Conservation (phyloP, 1,140 invertebrate species). For the Zaprionus gabonicus region DNA sequence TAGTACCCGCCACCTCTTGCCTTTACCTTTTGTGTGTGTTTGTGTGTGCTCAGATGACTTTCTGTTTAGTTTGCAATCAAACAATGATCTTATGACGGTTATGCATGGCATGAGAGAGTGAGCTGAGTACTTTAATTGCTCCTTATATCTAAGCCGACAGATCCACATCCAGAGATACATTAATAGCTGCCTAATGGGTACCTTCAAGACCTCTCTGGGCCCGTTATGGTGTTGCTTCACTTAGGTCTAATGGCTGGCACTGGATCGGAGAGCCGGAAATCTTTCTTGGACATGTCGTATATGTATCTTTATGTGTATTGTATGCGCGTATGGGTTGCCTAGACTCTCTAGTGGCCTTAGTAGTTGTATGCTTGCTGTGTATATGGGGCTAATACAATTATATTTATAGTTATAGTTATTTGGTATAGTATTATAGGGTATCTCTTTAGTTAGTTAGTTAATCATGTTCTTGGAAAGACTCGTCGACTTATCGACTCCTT, state of each 20-base stretch:
- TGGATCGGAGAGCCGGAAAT: constrained; percentile 5
- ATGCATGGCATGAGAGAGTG: constrained; percentile 23
- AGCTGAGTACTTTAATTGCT: constrained; percentile 19
- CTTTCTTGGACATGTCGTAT: background rate
- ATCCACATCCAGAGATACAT: constrained; percentile 3
- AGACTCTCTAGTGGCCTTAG: constrained; percentile 16
- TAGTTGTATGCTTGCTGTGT: background rate
- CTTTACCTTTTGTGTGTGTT: background rate
- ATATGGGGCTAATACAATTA: constrained; percentile 5
- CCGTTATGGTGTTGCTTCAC: background rate
- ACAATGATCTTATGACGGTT: constrained; percentile 28
- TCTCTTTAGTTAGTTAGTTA: constrained; percentile 21
- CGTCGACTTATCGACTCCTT: constrained; percentile 4
- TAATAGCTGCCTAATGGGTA: background rate
- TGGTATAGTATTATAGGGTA: constrained; percentile 17
- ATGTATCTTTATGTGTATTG: background rate
- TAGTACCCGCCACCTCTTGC: background rate
- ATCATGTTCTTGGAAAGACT: constrained; percentile 12
- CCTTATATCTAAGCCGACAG: constrained; percentile 29
- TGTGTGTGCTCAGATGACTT: constrained; percentile 1
- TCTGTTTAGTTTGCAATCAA: constrained; percentile 1
- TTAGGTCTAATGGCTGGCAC: constrained; percentile 2
- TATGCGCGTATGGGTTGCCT: constrained; percentile 1
- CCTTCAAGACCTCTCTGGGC: background rate
- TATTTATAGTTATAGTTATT: constrained; percentile 5